Conservation (phyloP, 2,113 vertebrate genomes). For the Eolophus roseicapilla region DNA sequence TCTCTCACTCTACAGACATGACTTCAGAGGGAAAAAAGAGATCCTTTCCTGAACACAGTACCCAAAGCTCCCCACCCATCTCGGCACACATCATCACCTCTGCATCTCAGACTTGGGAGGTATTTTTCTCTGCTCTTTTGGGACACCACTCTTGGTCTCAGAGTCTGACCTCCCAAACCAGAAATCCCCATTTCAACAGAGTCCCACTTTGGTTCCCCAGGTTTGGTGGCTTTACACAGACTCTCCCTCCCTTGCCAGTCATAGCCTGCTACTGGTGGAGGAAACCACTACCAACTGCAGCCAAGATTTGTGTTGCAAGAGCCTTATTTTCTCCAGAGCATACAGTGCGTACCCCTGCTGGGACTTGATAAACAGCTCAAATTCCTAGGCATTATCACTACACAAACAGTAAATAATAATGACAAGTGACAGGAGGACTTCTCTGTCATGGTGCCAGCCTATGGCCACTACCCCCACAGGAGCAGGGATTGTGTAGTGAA, state of each 20-base stretch:
- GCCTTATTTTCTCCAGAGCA: neutral
- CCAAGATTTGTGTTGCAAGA: neutral
- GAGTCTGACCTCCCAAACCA: neutral
- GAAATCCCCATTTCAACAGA: neutral
- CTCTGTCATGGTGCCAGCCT: neutral
- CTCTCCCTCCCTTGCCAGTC: neutral
- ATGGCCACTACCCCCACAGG: neutral
- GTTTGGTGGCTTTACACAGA: neutral
- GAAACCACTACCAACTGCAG: neutral
- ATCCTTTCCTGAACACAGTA: neutral
- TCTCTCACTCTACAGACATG: neutral
- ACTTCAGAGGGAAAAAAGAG: neutral
- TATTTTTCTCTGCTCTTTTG: neutral
- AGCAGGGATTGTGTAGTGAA: neutral
- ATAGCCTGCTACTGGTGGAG: neutral
- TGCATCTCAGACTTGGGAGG: neutral
- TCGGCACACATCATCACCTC: fast-evolving
- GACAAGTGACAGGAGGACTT: neutral
- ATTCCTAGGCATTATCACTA: neutral
- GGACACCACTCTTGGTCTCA: neutral
- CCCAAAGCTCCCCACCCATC: neutral
- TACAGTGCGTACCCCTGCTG: neutral
- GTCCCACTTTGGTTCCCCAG: neutral
- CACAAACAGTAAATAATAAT: neutral
- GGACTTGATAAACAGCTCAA: neutral